Conservation (phyloP, 2,797 vertebrate genomes). For the Macropodus opercularis region DNA sequence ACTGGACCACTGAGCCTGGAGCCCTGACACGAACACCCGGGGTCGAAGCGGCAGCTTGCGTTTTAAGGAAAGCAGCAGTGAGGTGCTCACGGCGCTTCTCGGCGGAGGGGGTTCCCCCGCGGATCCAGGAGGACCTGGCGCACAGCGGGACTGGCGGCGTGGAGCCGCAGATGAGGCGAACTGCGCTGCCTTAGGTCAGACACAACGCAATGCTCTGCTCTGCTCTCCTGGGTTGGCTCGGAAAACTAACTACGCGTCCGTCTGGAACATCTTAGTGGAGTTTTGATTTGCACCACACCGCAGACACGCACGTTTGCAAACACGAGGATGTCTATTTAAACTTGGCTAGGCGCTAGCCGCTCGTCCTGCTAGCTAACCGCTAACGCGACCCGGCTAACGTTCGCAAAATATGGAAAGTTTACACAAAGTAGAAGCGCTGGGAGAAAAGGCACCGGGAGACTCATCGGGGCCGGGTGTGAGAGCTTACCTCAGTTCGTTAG, state of each 20-base stretch:
- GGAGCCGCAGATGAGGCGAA: background rate
- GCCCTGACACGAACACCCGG: no score
- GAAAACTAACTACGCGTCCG: background rate
- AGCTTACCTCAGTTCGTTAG: slow-evolving; percentile 52
- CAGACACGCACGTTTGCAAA: background rate
- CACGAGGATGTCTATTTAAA: slow-evolving; percentile 42
- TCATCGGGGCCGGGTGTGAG: background rate
- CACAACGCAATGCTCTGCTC: background rate
- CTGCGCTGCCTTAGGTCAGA: slow-evolving; percentile 9
- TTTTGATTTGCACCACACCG: background rate
- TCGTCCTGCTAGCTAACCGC: slow-evolving; percentile 47
- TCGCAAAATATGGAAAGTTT: slow-evolving; percentile 33
- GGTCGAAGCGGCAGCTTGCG: no score
- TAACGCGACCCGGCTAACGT: slow-evolving; percentile 47
- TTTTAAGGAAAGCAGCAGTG: no score
- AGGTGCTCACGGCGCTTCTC: no score
- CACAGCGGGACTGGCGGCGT: background rate
- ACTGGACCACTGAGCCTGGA: slow-evolving; percentile 18
- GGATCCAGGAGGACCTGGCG: background rate
- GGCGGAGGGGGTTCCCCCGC: no score
- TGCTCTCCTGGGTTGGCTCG: background rate
- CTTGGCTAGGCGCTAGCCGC: slow-evolving; percentile 41
- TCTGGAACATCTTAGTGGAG: background rate
- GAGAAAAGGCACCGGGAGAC: background rate
- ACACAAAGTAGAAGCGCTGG: background rate